These are phyloP conservation scores for Epinephelus moara DNA, from an alignment of 2,113 vertebrate genomes.

Conservation along the genomic window DNA sequence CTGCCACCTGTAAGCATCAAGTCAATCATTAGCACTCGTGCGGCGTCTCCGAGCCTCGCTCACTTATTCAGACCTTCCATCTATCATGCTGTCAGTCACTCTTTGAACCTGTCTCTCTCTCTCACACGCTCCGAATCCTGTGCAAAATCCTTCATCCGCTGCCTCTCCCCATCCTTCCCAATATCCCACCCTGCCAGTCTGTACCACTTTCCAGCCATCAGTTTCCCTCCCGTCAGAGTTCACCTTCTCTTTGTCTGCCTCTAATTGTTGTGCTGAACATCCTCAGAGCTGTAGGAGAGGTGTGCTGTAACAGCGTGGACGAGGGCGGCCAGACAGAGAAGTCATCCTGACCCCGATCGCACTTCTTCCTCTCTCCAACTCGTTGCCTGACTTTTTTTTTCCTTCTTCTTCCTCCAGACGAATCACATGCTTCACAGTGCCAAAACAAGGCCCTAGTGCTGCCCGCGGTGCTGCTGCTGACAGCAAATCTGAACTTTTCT, in stretches of 20 bases:
- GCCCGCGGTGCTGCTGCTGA: constrained; percentile 35
- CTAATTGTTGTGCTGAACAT: constrained; percentile 58
- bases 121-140: constrained; percentile 24
- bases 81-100: constrained; percentile 74
- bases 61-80: constrained; percentile 70
- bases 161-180: constrained; percentile 61
- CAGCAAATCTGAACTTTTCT: constrained; percentile 49
- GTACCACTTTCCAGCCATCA: constrained; percentile 39
- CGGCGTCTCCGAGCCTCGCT: constrained; percentile 54
- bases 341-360: constrained; percentile 69
- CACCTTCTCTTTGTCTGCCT: constrained; percentile 51
- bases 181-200: constrained; percentile 68
- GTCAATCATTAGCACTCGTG: constrained; percentile 65
- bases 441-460: constrained; percentile 59
- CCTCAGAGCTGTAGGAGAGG: constrained; percentile 16
- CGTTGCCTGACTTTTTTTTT: constrained; percentile 43
- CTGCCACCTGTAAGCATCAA: constrained; percentile 71
- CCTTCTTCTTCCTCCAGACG: constrained; percentile 13
- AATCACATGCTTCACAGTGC: constrained; percentile 67
- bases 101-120: constrained; percentile 58
- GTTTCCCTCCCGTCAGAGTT: constrained; percentile 42
- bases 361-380: constrained; percentile 67
- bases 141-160: constrained; percentile 50
- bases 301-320: constrained; percentile 24
- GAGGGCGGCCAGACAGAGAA: constrained; percentile 59